Base-by-base conservation (phyloP, 1,140 invertebrate species). In the Euura lappo region DNA sequence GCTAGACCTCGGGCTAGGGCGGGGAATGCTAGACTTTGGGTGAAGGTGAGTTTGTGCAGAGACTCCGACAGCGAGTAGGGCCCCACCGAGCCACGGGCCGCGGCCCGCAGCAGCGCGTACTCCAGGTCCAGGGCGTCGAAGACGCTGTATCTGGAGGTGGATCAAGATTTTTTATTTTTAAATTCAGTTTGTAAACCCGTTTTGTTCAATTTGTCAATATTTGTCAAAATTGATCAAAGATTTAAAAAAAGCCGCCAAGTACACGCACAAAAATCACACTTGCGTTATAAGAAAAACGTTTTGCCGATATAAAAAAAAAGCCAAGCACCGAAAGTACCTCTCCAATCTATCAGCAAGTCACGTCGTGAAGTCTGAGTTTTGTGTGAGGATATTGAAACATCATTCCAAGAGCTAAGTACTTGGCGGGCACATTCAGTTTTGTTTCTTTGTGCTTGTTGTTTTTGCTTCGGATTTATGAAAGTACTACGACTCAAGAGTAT, bases 1-100 rank as follows among this genome's bases (percentile, higher is more conserved):
- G 92, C 92, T 10, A 93, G 81, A 6, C 93, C 92, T 10, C 93
- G 88, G 0, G 93, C 93, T 46, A 94, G 81, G 2, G 92, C 93
- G 2, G 93, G 93, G 81, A 94, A 94, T 2, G 93, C 93, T 70
- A 94, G 79, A 74, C 91, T 93, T 85, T 93, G 93, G 0, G 93
- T 94, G 79, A 94, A 94, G 11, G 93, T 94, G 74, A 94, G 85
- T 83, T 93, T 93, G 81, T 93, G 92, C 65, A 94, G 83, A 60
- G 92, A 93, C 80, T 93, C 92, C 64, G 92, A 93, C 2, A 93
- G 80, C 7, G 92, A 93, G 79, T 93, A 93, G 1, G 92, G 92
- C 8, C 93, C 93, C 7, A 93, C 91, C 7, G 92, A 93, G 13
- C 92, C 92, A 6, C 92, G 85, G 0, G 92, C 92, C 1, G 92